Base-by-base conservation (phyloP, 2,888 invertebrate species). In the Embidobia sp. region DNA sequence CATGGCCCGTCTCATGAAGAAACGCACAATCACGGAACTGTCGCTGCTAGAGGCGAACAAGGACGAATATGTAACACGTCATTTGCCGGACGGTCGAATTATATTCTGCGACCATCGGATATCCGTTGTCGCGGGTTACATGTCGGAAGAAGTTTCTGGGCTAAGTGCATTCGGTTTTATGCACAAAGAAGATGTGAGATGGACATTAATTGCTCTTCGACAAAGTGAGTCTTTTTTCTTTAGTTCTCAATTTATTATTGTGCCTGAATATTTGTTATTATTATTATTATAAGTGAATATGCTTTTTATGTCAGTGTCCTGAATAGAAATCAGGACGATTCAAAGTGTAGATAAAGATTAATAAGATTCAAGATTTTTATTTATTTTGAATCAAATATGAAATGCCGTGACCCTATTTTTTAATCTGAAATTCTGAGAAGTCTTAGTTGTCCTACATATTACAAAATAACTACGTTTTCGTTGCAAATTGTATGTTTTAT, bases 51-150 rank as follows among this genome's bases (percentile, higher is more conserved):
- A 94, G 83, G 92, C 93, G 4, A 93, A 92, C 69, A 94, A 94
- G 81, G 94, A 97, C 84, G 97, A 97, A 88, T 98, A 97, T 89
- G 94, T 95, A 86, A 97, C 97, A 0, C 92, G 97, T 80, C 97
- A 98, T 90, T 91, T 95, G 64, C 93, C 97, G 55, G 97, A 97
- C 90, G 97, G 97, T 0, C 93, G 95, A 44, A 97, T 98, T 80
- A 94, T 97, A 49, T 96, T 95, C 87, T 95, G 96, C 87, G 98
- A 98, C 88, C 97, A 97, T 87, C 93, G 97, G 85, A 96, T 97
- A 85, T 96, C 97, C 4, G 91, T 96, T 69, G 94, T 97, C 8
- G 95, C 95, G 59, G 97, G 97, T 1, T 96, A 96, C 86, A 93
- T 97, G 94, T 94, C 95, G 7, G 94, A 95, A 81, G 97, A 98